Evolutionary conservation across 2,888 invertebrate genomes (phyloP), one percentile per base, ranked within the genome.

Genomic region (Noctua janthe): DNA sequence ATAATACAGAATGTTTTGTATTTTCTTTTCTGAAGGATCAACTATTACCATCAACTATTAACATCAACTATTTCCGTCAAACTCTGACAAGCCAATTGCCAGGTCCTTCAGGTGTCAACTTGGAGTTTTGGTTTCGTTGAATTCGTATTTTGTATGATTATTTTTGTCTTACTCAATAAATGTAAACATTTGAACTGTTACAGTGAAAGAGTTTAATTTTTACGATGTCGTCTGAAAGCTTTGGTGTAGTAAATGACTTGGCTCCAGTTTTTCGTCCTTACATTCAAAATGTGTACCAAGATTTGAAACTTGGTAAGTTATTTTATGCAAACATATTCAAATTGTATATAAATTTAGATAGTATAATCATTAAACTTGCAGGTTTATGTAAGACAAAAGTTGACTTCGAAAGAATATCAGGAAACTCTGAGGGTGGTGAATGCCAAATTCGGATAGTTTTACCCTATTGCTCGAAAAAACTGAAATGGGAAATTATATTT

Each of bases 401-500:
- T 69, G 96, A 97, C 81, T 93, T 97, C 82, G 97, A 97, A 92
- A 94, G 94, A 90, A 91, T 96, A 78, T 91, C 94, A 5, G 94
- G 93, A n/a, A 91, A 90, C 66, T 85, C 89, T 2, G 94, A 95
- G 66, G 94, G 94, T 29, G 92, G 93, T 29, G 97, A 95, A 78
- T 97, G 97, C 92, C 97, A 98, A 90, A 98, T 98, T 90, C 97
- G 97, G 67, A 91, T 98, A 73, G 96, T 97, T 35, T 96, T 98
- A 76, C 98, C 98, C 0, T 98, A 98, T 92, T 98, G 98, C 82
- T 98, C 98, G 4, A 97, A 97, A 86, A 97, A 96, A 82, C 93
- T 98, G 8, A 97, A 97, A 87, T 98, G 98, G 98, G 98, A 98
- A 91, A 96, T 98, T 23, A 95, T 98, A 81, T 98, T 98, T 94